Base-by-base conservation (phyloP, 2,113 vertebrate genomes). In the Marmota flaviventris region DNA sequence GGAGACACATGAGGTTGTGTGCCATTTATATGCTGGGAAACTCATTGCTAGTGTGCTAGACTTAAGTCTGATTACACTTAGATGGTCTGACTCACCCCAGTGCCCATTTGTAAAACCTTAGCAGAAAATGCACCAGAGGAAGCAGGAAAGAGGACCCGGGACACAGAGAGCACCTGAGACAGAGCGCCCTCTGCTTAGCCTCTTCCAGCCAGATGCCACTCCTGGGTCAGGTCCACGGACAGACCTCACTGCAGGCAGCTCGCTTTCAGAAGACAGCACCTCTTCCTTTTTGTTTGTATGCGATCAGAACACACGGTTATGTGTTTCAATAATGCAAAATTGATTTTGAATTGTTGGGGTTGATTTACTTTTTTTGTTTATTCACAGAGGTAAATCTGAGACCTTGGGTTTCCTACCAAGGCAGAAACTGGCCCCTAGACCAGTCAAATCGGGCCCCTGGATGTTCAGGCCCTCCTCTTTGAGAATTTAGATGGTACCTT, bases 1-100 rank as follows among this genome's bases (percentile, higher is more conserved):
- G 45, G 14, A 2, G 91, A 58, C 0, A 0, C 42, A 1, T 3
- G 45, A 89, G 75, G 11, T 12, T 0, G 0, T 0, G 4, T 2
- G 10, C 72, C 51, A 4, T 84, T 82, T 73, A 39, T n/a, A 75
- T 8, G 20, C 89, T 1, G 3, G 32, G n/a, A 56, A 42, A 9
- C 48, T 18, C 0, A 0, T n/a, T 77, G 67, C 58, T 29, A 22
- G 79, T 25, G 75, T 1, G 20, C 42, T 25, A 75, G 48, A 65
- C 85, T 77, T 8, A 20, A 45, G 78, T 67, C n/a, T 79, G 20
- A 13, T 5, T 10, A 29, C n/a, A 14, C 63, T 56, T 11, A 17
- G 45, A 9, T 63, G 58, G 14, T 88, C 90, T 93, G 94, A 91
- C 67, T 93, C 86, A 91, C 45, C 61, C 32, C 16, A 58, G 10